Base-by-base conservation (phyloP, 2,797 vertebrate species). In the Poliocrania exsul region DNA sequence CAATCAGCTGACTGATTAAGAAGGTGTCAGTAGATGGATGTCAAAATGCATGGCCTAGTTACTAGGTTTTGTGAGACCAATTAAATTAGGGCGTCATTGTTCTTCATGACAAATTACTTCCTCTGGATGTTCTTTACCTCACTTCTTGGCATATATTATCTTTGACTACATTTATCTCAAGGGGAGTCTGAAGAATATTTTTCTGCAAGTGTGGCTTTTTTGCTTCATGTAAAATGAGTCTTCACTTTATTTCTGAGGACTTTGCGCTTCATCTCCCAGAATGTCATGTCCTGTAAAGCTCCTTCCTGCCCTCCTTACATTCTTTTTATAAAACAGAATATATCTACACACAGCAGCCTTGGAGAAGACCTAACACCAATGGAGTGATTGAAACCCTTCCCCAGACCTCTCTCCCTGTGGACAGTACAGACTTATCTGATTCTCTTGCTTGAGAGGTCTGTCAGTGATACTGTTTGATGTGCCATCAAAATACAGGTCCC, bases 71-170 rank as follows among this genome's bases (percentile, higher is more conserved):
- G 65, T 69, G 61, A 93, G 81, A 85, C 71, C 81, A 94, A 83
- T 91, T 94, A 89, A 92, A 95, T 85, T 23, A 71, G 31, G 21
- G 15, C 0, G 0, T 87, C 74, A 78, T 44, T 87, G 67, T 67
- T 89, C 88, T 80, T 57, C 53, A 35, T 87, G 90, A 96, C 81
- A 96, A 95, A 95, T 87, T 71, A 35, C 71, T 95, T 95, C 72
- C 84, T 92, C 78, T 71, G 57, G 46, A 66, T 85, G 64, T 53
- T 89, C 84, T 78, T 85, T 85, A 64, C 57, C 50, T 82, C 83
- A 44, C 6, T 67, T 92, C 86, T 91, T 89, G 64, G 67, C 71
- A 78, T 67, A 57, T 53, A 47, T 92, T 96, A 77, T 74, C 74
- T 93, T 50, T 82, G 84, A 90, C 67, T 73, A 57, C 51, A 18